A percentile compares a stretch with the other conserved stretches of the same genome.
Evolutionary conservation across 2,888 invertebrate genomes (phyloP).

Genomic region (Tachystola acroxantha): DNA sequence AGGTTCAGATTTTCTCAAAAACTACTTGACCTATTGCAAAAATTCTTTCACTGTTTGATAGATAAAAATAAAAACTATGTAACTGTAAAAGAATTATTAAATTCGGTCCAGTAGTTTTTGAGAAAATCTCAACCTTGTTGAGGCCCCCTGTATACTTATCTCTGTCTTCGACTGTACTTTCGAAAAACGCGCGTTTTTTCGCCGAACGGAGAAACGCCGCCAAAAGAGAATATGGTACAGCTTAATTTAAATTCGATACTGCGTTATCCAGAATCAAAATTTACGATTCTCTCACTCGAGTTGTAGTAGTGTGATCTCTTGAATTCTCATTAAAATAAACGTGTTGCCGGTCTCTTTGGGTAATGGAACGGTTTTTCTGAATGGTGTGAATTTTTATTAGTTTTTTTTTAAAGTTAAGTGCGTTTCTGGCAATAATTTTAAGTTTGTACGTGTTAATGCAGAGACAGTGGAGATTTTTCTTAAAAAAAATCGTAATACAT

Average conservation of each 20-base stretch:
- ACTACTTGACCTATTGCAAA: no score
- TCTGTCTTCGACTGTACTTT: no score
- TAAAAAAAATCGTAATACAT: no score
- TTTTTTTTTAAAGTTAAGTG: conserved; percentile 5
- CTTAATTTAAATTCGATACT: conserved; percentile 48
- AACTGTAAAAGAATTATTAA: no score
- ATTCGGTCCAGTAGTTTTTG: no score
- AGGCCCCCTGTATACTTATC: no score
- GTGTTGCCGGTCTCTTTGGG: conserved; percentile 14
- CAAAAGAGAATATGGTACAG: conserved; percentile 31
- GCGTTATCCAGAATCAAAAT: conserved; percentile 29
- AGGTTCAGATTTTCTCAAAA: no score
- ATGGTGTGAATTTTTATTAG: conserved; percentile 16
- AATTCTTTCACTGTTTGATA: no score
- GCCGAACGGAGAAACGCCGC: conserved; percentile 3
- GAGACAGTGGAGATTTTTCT: no score
- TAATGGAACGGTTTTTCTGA: conserved; percentile 14
- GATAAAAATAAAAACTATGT: no score
- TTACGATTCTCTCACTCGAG: conserved; percentile 19
- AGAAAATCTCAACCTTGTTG: no score
- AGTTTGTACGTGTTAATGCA: neutral
- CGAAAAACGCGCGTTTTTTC: neutral
- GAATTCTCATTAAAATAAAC: conserved; percentile 4
- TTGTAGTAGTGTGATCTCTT: conserved; percentile 15
- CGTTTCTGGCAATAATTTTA: conserved; percentile 3